Base-by-base conservation (phyloP, 92 coral and sea anemone species). In the Siderastrea siderea region DNA sequence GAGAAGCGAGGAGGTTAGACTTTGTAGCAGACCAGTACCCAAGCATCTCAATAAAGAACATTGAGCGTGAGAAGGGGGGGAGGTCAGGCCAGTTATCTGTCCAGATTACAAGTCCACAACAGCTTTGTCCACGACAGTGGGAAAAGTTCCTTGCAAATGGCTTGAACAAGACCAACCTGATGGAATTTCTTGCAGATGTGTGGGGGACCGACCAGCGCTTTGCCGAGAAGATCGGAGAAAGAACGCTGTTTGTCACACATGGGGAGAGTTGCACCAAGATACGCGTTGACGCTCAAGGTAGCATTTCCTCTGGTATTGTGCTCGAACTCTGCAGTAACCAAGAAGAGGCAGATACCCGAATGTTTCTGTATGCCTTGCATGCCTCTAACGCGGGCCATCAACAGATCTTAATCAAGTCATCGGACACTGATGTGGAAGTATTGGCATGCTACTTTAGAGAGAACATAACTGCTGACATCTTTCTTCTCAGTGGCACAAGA, bases 1-100 rank as follows among this genome's bases (percentile, higher is more conserved):
- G 94, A 70, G 71, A 84, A 58, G 92, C 94, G 73, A 45, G 54
- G 43, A 88, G 72, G 69, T 54, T 79, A 53, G 88, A 87, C 86
- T 93, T 91, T 83, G 92, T 87, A 45, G 93, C 75, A 85, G 91
- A 92, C 55, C 86, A 78, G 72, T 86, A 92, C 73, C 95, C 95
- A 14, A 80, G 82, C 53, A 71, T 86, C 63, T 89, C 91, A 52
- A 93, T 89, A 17, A 93, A 89, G 86, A 93, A 93, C 89, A 51
- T 58, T 16, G 93, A 93, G 79, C 73, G 92, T 1, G 80, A 77
- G 54, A 80, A 75, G 79, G 85, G 93, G 48, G 88, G 93, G 49
- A 85, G 84, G 49, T 77, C 65, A 47, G 95, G 91, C 14, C 83
- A 89, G 71, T 26, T 81, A 63, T 65, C 48, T 11, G 77, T 90